phyloP scores from a whole-genome alignment of 1,140 invertebrate genomes.

The Penaeus chinensis region DNA sequence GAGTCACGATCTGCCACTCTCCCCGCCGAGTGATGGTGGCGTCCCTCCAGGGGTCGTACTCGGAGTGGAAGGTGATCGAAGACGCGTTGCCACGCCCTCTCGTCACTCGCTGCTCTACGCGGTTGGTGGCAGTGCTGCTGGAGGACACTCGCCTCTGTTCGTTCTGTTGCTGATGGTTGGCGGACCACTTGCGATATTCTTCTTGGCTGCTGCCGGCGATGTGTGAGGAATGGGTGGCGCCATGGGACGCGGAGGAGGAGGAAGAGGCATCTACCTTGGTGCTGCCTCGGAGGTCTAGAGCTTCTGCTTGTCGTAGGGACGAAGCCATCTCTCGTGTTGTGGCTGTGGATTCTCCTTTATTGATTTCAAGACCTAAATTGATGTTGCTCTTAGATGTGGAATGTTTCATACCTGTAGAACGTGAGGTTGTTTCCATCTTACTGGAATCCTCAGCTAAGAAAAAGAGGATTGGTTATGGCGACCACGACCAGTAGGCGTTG shows the following conservation, averaged over 20 bases:
- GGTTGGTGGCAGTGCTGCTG: slow-evolving; percentile 78
- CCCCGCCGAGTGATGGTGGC: slow-evolving; percentile 74
- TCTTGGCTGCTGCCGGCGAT: slow-evolving; percentile 48
- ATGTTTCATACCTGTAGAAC: slow-evolving; percentile 21
- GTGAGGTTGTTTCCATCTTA: slow-evolving; percentile 26
- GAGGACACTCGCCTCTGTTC: slow-evolving; percentile 42
- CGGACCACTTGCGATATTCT: slow-evolving; percentile 61
- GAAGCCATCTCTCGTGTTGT: slow-evolving; percentile 62
- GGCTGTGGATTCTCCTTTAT: slow-evolving; percentile 51
- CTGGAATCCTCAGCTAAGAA: slow-evolving; percentile 44
- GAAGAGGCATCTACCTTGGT: slow-evolving; percentile 41
- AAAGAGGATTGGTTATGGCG: slow-evolving; percentile 60
- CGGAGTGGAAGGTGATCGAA: slow-evolving; percentile 64
- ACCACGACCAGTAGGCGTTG: slow-evolving; percentile 42
- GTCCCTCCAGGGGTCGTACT: slow-evolving; percentile 81
- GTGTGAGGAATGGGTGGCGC: slow-evolving; percentile 55
- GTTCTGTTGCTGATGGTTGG: slow-evolving; percentile 56
- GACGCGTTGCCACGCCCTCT: slow-evolving; percentile 55
- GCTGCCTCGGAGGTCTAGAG: slow-evolving; percentile 59
- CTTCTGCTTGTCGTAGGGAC: slow-evolving; percentile 59
- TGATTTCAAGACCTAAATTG: slow-evolving; percentile 29
- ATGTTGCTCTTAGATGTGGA: slow-evolving; percentile 49
- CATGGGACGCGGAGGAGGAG: slow-evolving; percentile 14
- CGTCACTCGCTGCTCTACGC: slow-evolving; percentile 77
- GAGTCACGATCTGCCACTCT: slow-evolving; percentile 66